phyloP scores from a whole-genome alignment of 2,888 invertebrate genomes.

The Gibbula magus region DNA sequence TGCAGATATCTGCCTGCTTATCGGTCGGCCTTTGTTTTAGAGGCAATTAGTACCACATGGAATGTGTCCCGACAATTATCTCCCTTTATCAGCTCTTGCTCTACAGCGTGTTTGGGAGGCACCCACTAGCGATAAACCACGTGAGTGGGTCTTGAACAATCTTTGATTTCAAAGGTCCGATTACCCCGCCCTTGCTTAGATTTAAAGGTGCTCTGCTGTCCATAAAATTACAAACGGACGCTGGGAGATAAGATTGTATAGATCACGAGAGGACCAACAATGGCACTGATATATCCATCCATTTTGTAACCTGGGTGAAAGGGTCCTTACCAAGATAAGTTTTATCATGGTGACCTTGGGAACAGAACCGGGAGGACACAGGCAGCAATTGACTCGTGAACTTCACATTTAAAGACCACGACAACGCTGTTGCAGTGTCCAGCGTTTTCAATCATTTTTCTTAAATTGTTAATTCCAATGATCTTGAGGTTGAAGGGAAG shows the following conservation, averaged over 20 bases:
- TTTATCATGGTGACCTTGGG: too few relatives aligned
- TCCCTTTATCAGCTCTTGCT: slow-evolving; percentile 26
- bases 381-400: too few relatives aligned
- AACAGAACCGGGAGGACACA: too few relatives aligned
- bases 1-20: slow-evolving; percentile 20
- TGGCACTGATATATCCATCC: neutral
- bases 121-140: slow-evolving; percentile 19
- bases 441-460: too few relatives aligned
- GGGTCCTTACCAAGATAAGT: too few relatives aligned
- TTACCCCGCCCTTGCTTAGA: slow-evolving; percentile 9
- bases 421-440: too few relatives aligned
- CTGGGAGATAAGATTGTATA: neutral
- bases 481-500: too few relatives aligned
- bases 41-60: slow-evolving; percentile 40
- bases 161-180: slow-evolving; percentile 16
- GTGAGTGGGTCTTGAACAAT: slow-evolving; percentile 1
- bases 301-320: neutral
- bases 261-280: neutral
- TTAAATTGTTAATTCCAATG: too few relatives aligned
- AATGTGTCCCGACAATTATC: slow-evolving; percentile 38
- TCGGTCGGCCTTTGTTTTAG: slow-evolving; percentile 35
- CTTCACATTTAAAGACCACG: too few relatives aligned
- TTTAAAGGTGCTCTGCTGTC: slow-evolving; percentile 11
- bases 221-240: slow-evolving; percentile 4
- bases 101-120: slow-evolving; percentile 25